Base-by-base conservation (phyloP, 1,140 invertebrate genomes). In the Drosophila serrata region DNA sequence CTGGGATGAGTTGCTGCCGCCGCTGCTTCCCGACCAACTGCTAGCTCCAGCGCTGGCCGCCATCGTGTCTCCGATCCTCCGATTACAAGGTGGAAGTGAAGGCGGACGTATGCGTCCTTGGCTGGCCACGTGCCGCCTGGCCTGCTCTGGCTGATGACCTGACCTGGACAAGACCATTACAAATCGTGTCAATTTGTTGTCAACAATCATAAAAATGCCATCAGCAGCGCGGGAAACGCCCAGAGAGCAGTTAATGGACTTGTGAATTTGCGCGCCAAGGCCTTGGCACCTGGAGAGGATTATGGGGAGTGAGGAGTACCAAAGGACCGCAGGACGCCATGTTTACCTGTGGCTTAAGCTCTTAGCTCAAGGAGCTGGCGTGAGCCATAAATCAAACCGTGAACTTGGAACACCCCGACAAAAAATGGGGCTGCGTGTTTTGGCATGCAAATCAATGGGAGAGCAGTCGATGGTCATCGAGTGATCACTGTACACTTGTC, bases 171-270 rank as follows among this genome's bases (percentile, higher is more conserved):
- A 63, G 65, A 79, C 59, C 59, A 61, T 80, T 82, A 87, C 84
- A 87, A 87, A 87, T 87, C 39, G 80, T 87, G 84, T 87, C 82
- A 88, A 88, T 88, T 87, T 87, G 84, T 87, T 82, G 82, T 88
- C 72, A 80, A 84, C 84, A 84, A 90, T 88, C 85, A 68, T 87
- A 88, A 81, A 87, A 88, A 73, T 55, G 64, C 65, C 85, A 87
- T 87, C 82, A 87, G 76, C 60, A 87, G 76, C 53, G 19, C 75
- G 55, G 46, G 67, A 62, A 79, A 59, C 43, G 45, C 55, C 35
- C 33, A 67, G 45, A n/a, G 17, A 49, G 27, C n/a, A 17, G 62
- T 55, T 80, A 88, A 87, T 88, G 84, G 64, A 68, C 70, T 73
- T 88, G 81, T 84, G 79, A 90, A 88, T 82, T 81, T 84, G 42